phyloP scores from a whole-genome alignment of 2,888 invertebrate genomes.

The Tipula lateralis region DNA sequence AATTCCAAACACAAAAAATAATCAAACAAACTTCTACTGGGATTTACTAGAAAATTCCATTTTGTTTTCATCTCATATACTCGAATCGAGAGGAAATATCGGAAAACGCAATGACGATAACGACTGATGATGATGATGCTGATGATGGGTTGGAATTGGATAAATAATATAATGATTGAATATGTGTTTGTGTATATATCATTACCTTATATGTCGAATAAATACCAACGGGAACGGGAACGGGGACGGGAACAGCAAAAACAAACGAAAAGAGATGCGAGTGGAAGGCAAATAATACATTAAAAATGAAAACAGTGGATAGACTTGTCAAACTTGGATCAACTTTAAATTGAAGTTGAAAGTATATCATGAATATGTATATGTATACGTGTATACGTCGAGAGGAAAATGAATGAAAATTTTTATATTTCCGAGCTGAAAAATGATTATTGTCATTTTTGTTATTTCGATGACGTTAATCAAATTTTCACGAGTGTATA shows the following conservation, averaged over 20 bases:
- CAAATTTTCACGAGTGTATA: neutral
- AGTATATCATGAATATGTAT: neutral
- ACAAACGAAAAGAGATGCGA: neutral
- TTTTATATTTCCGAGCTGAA: neutral
- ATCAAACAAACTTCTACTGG: neutral
- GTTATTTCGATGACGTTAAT: conserved; percentile 19
- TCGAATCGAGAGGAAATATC: neutral
- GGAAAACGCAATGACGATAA: neutral
- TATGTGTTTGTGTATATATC: neutral
- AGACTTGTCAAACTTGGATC: conserved; percentile 31
- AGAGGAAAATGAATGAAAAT: neutral
- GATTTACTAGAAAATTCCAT: neutral
- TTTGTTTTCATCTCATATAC: neutral
- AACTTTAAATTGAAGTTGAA: conserved; percentile 31
- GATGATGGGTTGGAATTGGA: conserved; percentile 15
- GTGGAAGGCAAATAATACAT: conserved; percentile 12
- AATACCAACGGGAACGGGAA: neutral
- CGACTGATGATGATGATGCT: no score
- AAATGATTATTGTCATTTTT: conserved; percentile 9
- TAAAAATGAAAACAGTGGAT: conserved; percentile 30
- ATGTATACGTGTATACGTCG: neutral
- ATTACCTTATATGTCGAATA: neutral
- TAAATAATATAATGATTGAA: conserved; percentile 1
- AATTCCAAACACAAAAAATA: neutral
- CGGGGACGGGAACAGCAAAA: neutral